Percentiles rank a stretch among this genome's conserved stretches.
Evolutionary conservation across 2,113 vertebrate genomes (phyloP).

Genomic region (Zapus hudsonius): DNA sequence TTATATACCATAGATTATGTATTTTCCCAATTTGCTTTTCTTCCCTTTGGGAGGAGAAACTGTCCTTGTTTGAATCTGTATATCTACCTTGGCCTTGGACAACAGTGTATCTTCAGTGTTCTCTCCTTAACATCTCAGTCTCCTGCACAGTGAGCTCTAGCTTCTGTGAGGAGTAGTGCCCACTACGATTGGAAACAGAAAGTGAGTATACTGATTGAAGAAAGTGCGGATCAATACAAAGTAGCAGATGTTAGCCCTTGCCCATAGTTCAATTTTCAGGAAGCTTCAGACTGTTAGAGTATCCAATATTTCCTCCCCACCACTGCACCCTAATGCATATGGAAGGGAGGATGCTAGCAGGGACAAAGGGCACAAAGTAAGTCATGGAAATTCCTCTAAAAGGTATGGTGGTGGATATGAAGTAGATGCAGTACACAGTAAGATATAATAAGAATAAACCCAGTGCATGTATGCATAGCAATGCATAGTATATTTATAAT

Average conservation of each 20-base stretch:
- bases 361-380: not conserved
- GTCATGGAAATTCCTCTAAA: not conserved
- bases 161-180: not conserved
- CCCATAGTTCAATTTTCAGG: not conserved
- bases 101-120: not conserved
- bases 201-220: not conserved
- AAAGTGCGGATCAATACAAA: not conserved
- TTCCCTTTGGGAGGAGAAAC: not conserved
- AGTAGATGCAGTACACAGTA: not conserved
- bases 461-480: not conserved
- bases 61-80: not conserved
- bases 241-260: not conserved
- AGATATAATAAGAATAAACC: not conserved
- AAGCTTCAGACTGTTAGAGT: not conserved
- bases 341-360: no score
- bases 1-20: not conserved
- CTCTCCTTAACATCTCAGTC: not conserved
- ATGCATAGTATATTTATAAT: not conserved
- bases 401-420: not conserved
- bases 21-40: slow-evolving; percentile 18
- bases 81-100: not conserved
- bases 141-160: not conserved
- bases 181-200: not conserved
- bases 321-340: not conserved
- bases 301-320: not conserved